Evolutionary conservation across 1,140 invertebrate genomes (phyloP).

Genomic region (Parapsyche elsis): DNA sequence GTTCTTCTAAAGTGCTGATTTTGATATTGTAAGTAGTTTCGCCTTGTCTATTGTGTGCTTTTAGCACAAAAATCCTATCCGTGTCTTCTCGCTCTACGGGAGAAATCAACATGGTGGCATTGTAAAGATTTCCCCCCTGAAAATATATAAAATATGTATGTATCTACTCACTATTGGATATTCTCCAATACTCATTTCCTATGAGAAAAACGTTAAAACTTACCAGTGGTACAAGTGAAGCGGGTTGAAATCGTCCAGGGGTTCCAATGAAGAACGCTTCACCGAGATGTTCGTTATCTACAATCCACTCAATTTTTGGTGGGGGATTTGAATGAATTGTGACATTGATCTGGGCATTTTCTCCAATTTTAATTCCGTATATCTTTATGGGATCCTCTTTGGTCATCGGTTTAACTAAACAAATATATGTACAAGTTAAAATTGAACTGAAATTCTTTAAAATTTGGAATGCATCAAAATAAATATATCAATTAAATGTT

Average conservation of each 20-base stretch:
- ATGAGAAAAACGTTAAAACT: slow-evolving; percentile 48
- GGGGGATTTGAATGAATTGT: slow-evolving; percentile 76
- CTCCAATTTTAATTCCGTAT: slow-evolving; percentile 78
- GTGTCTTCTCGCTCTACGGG: slow-evolving; percentile 80
- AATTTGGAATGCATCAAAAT: not conserved
- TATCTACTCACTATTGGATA: slow-evolving; percentile 8
- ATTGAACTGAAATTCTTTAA: not conserved
- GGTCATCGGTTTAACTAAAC: slow-evolving; percentile 72
- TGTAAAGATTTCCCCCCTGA: slow-evolving; percentile 74
- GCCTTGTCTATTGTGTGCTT: slow-evolving; percentile 75
- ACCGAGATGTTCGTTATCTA: slow-evolving; percentile 69
- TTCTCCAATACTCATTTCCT: not conserved
- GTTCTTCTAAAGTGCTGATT: slow-evolving; percentile 77
- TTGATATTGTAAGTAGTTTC: slow-evolving; percentile 71
- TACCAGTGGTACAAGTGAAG: slow-evolving; percentile 67
- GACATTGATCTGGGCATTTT: slow-evolving; percentile 74
- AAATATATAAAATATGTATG: not conserved
- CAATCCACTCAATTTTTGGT: slow-evolving; percentile 74
- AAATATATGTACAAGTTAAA: too few relatives aligned
- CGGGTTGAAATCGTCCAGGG: slow-evolving; percentile 66
- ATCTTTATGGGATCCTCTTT: slow-evolving; percentile 68
- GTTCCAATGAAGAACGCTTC: slow-evolving; percentile 66
- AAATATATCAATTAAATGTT: slow-evolving; percentile 43
- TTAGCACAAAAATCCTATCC: slow-evolving; percentile 74
- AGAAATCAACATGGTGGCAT: slow-evolving; percentile 73